A percentile compares a stretch with the other conserved stretches of the same genome.
Evolutionary conservation across 37 sponge, comb jelly and placozoan genomes (phyloP).

Genomic region (Spongilla lacustris): DNA sequence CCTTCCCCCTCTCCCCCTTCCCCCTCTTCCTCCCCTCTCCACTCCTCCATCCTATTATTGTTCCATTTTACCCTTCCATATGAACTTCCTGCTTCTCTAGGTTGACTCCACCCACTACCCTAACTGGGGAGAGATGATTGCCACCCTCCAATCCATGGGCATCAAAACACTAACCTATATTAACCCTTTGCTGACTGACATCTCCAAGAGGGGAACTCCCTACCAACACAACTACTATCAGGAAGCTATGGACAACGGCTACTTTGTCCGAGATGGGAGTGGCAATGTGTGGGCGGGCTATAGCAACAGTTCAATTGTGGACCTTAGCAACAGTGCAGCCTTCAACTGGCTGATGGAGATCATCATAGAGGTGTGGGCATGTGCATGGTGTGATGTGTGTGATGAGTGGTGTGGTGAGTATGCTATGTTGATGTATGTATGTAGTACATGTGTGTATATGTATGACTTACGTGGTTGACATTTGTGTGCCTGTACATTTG

Average conservation of each 20-base stretch:
- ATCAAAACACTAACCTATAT: conserved; percentile 68
- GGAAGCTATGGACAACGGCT: conserved; percentile 64
- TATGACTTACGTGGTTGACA: not conserved
- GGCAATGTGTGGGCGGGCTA: conserved; percentile 78
- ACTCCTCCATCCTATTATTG: not conserved
- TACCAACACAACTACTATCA: conserved; percentile 74
- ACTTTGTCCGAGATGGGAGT: conserved; percentile 50
- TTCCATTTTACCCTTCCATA: too few relatives aligned
- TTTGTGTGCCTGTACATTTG: conserved; percentile 3
- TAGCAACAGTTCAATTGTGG: conserved; percentile 51
- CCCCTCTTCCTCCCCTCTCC: too few relatives aligned
- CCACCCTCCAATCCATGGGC: conserved; percentile 23
- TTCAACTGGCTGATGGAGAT: conserved; percentile 71
- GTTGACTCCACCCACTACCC: conserved; percentile 77
- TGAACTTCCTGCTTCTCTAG: too few relatives aligned
- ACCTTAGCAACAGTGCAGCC: conserved; percentile 72
- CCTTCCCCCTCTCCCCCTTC: too few relatives aligned
- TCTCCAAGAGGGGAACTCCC: conserved; percentile 68
- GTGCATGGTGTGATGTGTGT: not conserved
- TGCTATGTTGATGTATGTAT: not conserved
- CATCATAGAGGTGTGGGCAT: conserved; percentile 46
- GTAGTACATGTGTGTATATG: conserved; percentile 8
- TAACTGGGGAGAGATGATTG: conserved; percentile 53
- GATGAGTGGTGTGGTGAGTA: not conserved
- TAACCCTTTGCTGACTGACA: conserved; percentile 64